These are phyloP conservation scores for Polylopha cassiicola DNA, from an alignment of 2,888 invertebrate genomes.

Conservation along the genomic window DNA sequence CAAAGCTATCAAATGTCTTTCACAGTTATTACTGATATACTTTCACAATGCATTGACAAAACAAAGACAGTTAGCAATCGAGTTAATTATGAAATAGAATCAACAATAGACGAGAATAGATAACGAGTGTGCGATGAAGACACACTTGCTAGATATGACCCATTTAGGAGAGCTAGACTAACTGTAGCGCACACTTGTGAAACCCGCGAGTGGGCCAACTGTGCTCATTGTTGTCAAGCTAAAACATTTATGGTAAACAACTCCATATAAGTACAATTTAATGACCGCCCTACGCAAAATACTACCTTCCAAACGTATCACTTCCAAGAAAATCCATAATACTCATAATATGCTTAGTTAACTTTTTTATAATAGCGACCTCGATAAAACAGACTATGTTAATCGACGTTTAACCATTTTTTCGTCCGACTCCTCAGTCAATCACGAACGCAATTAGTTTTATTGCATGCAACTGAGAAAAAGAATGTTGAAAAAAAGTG, in stretches of 20 bases:
- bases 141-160: constrained; percentile 3
- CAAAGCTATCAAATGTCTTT: too few relatives aligned
- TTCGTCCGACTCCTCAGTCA: constrained; percentile 4
- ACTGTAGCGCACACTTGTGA: constrained; percentile 17
- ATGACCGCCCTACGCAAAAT: constrained; percentile 36
- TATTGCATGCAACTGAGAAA: constrained; percentile 9
- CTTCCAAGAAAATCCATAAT: constrained; percentile 25
- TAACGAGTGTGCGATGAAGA: constrained; percentile 2
- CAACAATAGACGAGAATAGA: constrained; percentile 16
- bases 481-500: constrained; percentile 33
- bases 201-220: neutral
- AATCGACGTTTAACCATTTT: constrained; percentile 9
- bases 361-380: constrained; percentile 1
- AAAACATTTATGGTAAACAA: constrained; percentile 13
- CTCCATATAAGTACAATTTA: constrained; percentile 31
- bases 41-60: too few relatives aligned
- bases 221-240: constrained; percentile 7
- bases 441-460: constrained; percentile 20
- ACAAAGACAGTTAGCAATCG: too few relatives aligned
- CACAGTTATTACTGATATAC: too few relatives aligned
- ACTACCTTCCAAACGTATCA: constrained; percentile 15
- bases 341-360: constrained; percentile 2
- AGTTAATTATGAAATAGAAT: constrained; percentile 15
- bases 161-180: neutral
- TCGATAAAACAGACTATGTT: constrained; percentile 6